Percentiles rank a stretch among this genome's conserved stretches.
Conservation (phyloP, 1,140 invertebrate species). For the Calycopis cecrops region DNA sequence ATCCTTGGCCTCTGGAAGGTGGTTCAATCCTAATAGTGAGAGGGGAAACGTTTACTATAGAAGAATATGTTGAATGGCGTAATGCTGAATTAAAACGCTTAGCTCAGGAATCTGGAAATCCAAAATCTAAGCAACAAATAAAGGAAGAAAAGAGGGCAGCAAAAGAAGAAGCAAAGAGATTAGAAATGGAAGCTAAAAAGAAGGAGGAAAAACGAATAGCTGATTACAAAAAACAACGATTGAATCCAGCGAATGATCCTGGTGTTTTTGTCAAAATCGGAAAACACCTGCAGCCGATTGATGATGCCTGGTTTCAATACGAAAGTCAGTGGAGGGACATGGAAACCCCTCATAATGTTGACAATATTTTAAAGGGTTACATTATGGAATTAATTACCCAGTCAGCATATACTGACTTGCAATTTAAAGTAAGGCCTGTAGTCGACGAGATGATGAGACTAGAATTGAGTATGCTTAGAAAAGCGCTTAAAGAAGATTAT, state of each 20-base stretch:
- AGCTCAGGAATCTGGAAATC: constrained; percentile 45
- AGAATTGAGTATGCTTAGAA: constrained; percentile 50
- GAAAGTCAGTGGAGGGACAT: constrained; percentile 53
- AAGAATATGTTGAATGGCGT: constrained; percentile 58
- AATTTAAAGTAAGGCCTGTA: constrained; percentile 51
- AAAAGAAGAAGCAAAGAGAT: constrained; percentile 46
- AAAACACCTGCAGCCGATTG: constrained; percentile 31
- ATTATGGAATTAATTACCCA: constrained; percentile 51
- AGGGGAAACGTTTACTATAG: constrained; percentile 60
- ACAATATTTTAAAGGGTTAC: constrained; percentile 50
- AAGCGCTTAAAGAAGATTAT: constrained; percentile 52
- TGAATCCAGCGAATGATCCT: constrained; percentile 62
- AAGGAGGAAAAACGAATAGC: constrained; percentile 48
- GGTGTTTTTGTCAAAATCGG: constrained; percentile 49
- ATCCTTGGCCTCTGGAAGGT: constrained; percentile 60
- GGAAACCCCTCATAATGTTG: constrained; percentile 37
- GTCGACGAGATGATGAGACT: constrained; percentile 65
- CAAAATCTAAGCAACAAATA: constrained; percentile 59
- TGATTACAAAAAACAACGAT: constrained; percentile 55
- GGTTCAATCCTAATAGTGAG: constrained; percentile 60
- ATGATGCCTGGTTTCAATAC: constrained; percentile 45
- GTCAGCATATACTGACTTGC: constrained; percentile 47
- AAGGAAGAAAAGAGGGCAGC: constrained; percentile 57
- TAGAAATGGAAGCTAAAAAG: constrained; percentile 45
- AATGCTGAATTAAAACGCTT: constrained; percentile 50